Evolutionary conservation across 2,888 invertebrate species (phyloP).

Genomic region (Drosophila emarginata): DNA sequence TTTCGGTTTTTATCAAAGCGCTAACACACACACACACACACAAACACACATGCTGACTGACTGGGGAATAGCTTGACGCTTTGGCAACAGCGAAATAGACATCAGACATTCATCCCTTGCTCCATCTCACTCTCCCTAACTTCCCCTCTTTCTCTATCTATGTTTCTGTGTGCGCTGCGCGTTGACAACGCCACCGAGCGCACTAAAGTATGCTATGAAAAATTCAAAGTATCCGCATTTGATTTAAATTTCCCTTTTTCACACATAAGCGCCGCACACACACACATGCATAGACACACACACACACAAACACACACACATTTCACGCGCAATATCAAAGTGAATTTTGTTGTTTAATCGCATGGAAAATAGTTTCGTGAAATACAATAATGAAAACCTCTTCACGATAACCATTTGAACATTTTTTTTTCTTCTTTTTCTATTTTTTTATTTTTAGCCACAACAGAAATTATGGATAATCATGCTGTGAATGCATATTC

Average conservation of each 20-base stretch:
- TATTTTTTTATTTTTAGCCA: conserved; percentile 50
- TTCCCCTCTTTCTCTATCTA: conserved; percentile 4
- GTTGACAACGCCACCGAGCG: conserved; percentile 31
- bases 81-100: conserved; percentile 63
- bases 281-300: too few species aligned
- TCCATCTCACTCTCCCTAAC: background rate
- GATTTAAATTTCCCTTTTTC: conserved; percentile 68
- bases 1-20: conserved; percentile 76
- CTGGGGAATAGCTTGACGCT: conserved; percentile 59
- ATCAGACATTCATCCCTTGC: conserved; percentile 26
- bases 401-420: conserved; percentile 27
- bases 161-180: conserved; percentile 9
- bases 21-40: conserved; percentile 32
- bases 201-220: conserved; percentile 61
- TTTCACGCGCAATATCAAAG: conserved; percentile 64
- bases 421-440: conserved; percentile 39
- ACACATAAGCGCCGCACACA: conserved; percentile 36
- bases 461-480: conserved; percentile 33
- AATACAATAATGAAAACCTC: conserved; percentile 21
- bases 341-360: conserved; percentile 67
- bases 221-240: conserved; percentile 66
- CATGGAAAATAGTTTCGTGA: conserved; percentile 71
- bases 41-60: conserved; percentile 26
- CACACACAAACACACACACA: conserved; percentile 1
- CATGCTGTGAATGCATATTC: conserved; percentile 36